Percentiles rank a stretch among this genome's conserved stretches.
phyloP scores from a whole-genome alignment of 2,888 invertebrate genomes.

The Arctia plantaginis region DNA sequence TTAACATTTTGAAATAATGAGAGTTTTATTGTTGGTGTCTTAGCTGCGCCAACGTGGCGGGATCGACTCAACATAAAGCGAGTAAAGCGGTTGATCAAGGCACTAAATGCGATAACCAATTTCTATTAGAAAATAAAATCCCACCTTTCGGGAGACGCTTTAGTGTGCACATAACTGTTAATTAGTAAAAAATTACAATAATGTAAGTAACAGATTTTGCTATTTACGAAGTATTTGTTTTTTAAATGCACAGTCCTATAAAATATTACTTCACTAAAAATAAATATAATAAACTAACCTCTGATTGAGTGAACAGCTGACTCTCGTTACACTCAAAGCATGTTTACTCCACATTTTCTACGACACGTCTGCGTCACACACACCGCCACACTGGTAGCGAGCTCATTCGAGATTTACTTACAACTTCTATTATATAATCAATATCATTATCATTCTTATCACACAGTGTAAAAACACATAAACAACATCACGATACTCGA shows the following conservation, averaged over 20 bases:
- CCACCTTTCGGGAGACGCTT: background rate
- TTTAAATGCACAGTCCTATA: background rate
- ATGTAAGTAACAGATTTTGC: background rate
- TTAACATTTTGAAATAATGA: too few relatives aligned
- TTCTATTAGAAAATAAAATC: background rate
- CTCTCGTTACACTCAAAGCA: background rate
- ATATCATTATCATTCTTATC: background rate
- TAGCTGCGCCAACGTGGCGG: too few relatives aligned
- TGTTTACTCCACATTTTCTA: conserved; percentile 14
- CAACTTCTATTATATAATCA: background rate
- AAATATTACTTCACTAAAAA: background rate
- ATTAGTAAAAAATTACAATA: background rate
- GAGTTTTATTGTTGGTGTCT: too few relatives aligned
- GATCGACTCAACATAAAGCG: too few relatives aligned
- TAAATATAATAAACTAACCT: background rate
- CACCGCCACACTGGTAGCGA: background rate
- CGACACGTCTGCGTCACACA: background rate
- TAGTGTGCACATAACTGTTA: background rate
- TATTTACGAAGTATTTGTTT: background rate
- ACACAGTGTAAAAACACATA: background rate
- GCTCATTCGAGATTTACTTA: too few relatives aligned
- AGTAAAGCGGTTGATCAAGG: too few relatives aligned
- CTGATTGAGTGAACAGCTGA: background rate
- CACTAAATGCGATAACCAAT: background rate
- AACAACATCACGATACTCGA: background rate